Evolutionary conservation across 1,140 invertebrate species (phyloP).

Genomic region (Danaus plexippus): DNA sequence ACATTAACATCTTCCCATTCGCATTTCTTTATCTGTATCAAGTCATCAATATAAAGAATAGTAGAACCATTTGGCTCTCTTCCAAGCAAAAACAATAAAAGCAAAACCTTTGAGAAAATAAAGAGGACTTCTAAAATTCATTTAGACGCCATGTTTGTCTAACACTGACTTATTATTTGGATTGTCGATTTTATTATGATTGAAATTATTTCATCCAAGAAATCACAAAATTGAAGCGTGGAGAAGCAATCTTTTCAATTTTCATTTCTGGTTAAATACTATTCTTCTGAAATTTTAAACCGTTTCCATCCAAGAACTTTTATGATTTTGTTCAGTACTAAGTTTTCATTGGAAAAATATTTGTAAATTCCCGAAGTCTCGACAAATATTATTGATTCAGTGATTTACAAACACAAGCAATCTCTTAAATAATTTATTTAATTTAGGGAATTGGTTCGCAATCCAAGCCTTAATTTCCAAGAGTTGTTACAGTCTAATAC

Average conservation of each 20-base stretch:
- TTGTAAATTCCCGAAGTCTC: no score
- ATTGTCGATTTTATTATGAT: conserved; percentile 17
- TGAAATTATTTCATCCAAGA: conserved; percentile 5
- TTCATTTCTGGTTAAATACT: no score
- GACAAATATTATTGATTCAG: no score
- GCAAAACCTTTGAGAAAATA: conserved; percentile 41
- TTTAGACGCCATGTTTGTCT: conserved; percentile 21
- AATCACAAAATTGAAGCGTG: no score
- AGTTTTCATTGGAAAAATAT: no score
- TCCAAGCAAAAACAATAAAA: conserved; percentile 57
- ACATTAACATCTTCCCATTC: conserved; percentile 36
- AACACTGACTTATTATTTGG: conserved; percentile 18
- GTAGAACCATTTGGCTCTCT: conserved; percentile 44
- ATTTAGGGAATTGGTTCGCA: neutral
- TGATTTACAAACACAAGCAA: no score
- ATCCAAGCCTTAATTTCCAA: conserved; percentile 24
- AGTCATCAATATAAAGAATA: conserved; percentile 52
- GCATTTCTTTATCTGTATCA: conserved; percentile 32
- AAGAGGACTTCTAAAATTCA: conserved; percentile 31
- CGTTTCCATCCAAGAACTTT: no score
- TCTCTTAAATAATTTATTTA: neutral
- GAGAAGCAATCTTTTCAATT: no score
- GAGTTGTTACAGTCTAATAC: conserved; percentile 42
- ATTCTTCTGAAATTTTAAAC: no score
- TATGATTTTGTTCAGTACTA: no score